Percentiles rank a stretch among this genome's conserved stretches.
Evolutionary conservation across 2,113 vertebrate genomes (phyloP).

Genomic region (Rhipidura dahli): DNA sequence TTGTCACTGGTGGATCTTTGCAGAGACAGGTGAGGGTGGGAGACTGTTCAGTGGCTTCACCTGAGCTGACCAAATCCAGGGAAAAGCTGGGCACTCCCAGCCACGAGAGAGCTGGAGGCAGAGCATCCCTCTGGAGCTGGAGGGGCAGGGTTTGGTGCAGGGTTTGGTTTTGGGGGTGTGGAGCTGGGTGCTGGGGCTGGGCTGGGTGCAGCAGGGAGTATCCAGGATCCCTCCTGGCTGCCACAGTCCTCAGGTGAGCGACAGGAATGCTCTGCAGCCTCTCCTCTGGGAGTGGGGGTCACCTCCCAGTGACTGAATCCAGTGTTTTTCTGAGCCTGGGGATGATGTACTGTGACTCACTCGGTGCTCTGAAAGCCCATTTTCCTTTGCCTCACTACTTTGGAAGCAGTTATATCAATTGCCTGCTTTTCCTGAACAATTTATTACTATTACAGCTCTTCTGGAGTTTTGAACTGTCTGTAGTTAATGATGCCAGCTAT

Average conservation of each 20-base stretch:
- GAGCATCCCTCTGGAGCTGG: neutral
- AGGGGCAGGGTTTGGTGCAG: rapidly evolving
- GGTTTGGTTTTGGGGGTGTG: rapidly evolving
- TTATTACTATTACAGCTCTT: slow-evolving; percentile 34
- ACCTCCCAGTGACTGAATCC: neutral
- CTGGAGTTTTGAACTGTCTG: slow-evolving; percentile 18
- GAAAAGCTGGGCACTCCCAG: rapidly evolving
- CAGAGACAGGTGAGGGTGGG: neutral
- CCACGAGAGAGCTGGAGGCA: rapidly evolving
- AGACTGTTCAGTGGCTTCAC: rapidly evolving
- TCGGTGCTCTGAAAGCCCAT: neutral
- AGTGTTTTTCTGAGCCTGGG: neutral
- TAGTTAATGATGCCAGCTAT: slow-evolving; percentile 40
- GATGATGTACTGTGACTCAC: slow-evolving; percentile 20
- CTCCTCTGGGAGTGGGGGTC: rapidly evolving
- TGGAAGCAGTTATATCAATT: slow-evolving; percentile 53
- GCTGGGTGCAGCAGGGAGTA: neutral
- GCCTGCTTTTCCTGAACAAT: slow-evolving; percentile 25
- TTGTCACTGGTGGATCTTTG: neutral
- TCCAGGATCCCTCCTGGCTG: neutral
- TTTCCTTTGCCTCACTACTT: neutral
- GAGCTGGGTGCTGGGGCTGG: no score
- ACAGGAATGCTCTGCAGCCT: neutral
- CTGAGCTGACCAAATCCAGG: neutral
- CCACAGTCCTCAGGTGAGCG: rapidly evolving